Evolutionary conservation across 2,888 invertebrate species (phyloP).

Genomic region (Eumerus sabulonum): DNA sequence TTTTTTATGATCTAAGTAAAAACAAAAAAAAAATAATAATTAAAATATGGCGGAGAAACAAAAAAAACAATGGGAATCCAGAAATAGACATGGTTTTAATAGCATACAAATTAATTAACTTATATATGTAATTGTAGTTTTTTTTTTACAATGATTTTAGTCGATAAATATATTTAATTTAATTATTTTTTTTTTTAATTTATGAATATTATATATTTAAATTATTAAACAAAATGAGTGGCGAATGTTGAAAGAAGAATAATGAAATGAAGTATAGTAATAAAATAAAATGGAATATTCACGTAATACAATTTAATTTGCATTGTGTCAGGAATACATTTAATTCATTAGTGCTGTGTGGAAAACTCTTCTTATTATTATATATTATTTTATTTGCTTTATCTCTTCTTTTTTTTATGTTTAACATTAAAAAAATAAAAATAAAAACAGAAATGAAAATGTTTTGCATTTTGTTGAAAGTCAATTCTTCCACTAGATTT

Average conservation of each 20-base stretch:
- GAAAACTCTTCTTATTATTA: slow-evolving; percentile 52
- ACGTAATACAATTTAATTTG: slow-evolving; percentile 30
- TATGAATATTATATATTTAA: slow-evolving; percentile 70
- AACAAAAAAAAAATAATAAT: slow-evolving; percentile 18
- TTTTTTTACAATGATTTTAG: slow-evolving; percentile 68
- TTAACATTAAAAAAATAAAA: slow-evolving; percentile 48
- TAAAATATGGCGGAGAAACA: no score
- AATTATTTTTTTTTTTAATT: slow-evolving; percentile 45
- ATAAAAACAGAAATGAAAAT: no score
- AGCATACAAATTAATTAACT: slow-evolving; percentile 70
- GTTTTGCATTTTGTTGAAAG: slow-evolving; percentile 69
- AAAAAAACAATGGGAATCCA: slow-evolving; percentile 37
- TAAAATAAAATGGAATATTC: slow-evolving; percentile 45
- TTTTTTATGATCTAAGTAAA: slow-evolving; percentile 21
- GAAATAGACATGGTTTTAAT: slow-evolving; percentile 60
- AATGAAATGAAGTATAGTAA: slow-evolving; percentile 26
- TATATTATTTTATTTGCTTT: slow-evolving; percentile 1
- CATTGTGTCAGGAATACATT: slow-evolving; percentile 65
- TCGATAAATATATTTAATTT: slow-evolving; percentile 71
- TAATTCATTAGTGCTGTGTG: slow-evolving; percentile 68
- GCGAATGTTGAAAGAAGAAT: slow-evolving; percentile 66
- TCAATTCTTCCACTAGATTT: slow-evolving; percentile 66
- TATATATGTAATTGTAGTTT: slow-evolving; percentile 66
- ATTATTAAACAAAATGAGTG: slow-evolving; percentile 72
- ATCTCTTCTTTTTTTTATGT: slow-evolving; percentile 52